Evolutionary conservation across 1,140 invertebrate genomes (phyloP).

Genomic region (Macrocentrus cingulum): DNA sequence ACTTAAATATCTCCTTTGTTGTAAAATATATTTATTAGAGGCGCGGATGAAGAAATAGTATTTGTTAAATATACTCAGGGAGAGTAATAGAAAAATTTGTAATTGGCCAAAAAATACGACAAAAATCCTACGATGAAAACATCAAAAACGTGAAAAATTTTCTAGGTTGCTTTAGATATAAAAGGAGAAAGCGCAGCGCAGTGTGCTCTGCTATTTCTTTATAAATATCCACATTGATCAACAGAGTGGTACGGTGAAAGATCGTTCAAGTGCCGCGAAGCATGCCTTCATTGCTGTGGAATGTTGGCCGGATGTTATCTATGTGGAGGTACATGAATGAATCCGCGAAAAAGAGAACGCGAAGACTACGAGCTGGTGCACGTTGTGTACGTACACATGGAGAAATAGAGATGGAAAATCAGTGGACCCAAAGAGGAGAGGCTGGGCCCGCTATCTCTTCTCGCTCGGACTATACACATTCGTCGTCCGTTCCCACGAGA

Average conservation of each 20-base stretch:
- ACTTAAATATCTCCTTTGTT: too few relatives aligned
- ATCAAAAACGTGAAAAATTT: too few relatives aligned
- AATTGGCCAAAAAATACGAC: too few relatives aligned
- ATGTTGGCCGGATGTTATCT: conserved; percentile 4
- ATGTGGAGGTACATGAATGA: conserved; percentile 11
- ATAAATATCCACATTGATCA: not conserved
- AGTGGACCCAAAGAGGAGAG: conserved; percentile 9
- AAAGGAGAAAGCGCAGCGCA: too few relatives aligned
- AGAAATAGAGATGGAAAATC: not conserved
- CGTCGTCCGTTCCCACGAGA: conserved; percentile 27
- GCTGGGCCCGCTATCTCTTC: not conserved
- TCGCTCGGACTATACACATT: conserved; percentile 6
- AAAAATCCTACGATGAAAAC: too few relatives aligned
- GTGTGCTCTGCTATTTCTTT: too few relatives aligned
- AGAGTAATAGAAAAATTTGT: too few relatives aligned
- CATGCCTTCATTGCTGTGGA: conserved; percentile 5
- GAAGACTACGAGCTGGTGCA: not conserved
- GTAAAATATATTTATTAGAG: too few relatives aligned
- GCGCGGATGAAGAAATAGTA: too few relatives aligned
- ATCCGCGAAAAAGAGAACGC: not conserved
- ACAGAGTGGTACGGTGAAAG: not conserved
- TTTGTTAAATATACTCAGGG: too few relatives aligned
- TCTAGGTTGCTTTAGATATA: too few relatives aligned
- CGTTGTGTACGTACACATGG: not conserved
- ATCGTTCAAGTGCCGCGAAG: not conserved